Evolutionary conservation across 2,113 vertebrate genomes (phyloP).

Genomic region (Microtus ochrogaster): DNA sequence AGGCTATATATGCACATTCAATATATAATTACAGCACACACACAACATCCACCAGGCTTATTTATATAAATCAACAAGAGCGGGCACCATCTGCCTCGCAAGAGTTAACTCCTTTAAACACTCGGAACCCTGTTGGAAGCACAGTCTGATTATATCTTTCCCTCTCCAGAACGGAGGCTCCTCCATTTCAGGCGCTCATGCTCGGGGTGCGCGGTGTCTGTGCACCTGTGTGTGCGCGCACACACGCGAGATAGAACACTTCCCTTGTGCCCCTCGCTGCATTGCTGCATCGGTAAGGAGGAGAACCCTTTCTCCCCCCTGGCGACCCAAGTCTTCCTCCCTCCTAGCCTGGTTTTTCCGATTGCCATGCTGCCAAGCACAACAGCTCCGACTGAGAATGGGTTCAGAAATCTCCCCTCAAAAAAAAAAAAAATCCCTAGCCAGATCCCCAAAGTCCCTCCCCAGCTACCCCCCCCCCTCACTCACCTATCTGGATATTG

Average conservation of each 20-base stretch:
- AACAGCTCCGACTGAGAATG: background rate
- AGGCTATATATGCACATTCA: slow-evolving; percentile 3
- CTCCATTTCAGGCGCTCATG: slow-evolving; percentile 84
- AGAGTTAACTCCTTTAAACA: slow-evolving; percentile 74
- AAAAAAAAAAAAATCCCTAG: background rate
- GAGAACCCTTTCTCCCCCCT: slow-evolving; percentile 55
- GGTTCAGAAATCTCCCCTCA: background rate
- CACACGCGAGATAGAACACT: slow-evolving; percentile 59
- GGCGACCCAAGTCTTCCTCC: slow-evolving; percentile 26
- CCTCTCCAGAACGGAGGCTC: slow-evolving; percentile 47
- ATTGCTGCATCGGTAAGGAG: background rate
- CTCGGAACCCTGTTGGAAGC: slow-evolving; percentile 16
- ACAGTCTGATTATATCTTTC: slow-evolving; percentile 38
- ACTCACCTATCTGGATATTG: slow-evolving; percentile 99
- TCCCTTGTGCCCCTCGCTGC: slow-evolving; percentile 23
- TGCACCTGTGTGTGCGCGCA: slow-evolving; percentile 17
- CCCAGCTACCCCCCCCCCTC: slow-evolving; percentile 74
- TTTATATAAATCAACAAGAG: slow-evolving; percentile 64
- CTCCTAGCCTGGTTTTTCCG: background rate
- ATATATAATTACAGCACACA: slow-evolving; percentile 56
- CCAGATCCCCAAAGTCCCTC: slow-evolving; percentile 18
- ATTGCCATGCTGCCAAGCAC: slow-evolving; percentile 34
- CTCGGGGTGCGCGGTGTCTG: slow-evolving; percentile 53
- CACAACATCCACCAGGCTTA: slow-evolving; percentile 37
- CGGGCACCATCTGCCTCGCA: slow-evolving; percentile 7